Conservation (phyloP, 2,113 vertebrate species). For the Dolichotis patagonum region DNA sequence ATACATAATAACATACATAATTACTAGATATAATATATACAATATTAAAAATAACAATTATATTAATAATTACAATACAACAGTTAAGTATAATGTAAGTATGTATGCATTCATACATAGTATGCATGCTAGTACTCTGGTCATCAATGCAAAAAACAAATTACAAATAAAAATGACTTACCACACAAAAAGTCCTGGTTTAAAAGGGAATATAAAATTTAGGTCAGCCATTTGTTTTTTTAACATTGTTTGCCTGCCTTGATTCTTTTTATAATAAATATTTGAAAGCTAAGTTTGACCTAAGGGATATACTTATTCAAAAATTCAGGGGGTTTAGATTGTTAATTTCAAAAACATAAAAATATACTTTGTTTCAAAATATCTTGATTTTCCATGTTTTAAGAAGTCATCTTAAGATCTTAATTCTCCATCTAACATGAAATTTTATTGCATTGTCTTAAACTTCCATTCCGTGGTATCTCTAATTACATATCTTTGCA, state of each 20-base stretch:
- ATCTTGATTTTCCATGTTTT: not conserved
- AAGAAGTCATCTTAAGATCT: not conserved
- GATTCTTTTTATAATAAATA: not conserved
- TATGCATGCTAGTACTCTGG: not conserved
- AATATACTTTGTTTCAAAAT: not conserved
- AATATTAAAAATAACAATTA: not conserved
- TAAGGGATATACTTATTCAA: not conserved
- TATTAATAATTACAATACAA: not conserved
- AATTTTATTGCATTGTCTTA: not conserved
- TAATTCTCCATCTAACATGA: not conserved
- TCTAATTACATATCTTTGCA: not conserved
- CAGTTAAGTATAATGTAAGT: not conserved
- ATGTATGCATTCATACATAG: not conserved
- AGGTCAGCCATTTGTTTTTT: not conserved
- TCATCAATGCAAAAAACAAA: not conserved
- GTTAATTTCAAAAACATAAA: not conserved
- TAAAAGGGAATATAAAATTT: not conserved
- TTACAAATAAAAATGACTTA: not conserved
- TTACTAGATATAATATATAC: not conserved
- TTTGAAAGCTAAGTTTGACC: not conserved
- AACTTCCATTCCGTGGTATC: not conserved
- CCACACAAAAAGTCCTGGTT: not conserved
- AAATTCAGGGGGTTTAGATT: not conserved
- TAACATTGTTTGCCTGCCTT: not conserved
- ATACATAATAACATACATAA: not conserved